Conservation (phyloP, 2,888 invertebrate genomes). For the Leptopterna dolabrata region DNA sequence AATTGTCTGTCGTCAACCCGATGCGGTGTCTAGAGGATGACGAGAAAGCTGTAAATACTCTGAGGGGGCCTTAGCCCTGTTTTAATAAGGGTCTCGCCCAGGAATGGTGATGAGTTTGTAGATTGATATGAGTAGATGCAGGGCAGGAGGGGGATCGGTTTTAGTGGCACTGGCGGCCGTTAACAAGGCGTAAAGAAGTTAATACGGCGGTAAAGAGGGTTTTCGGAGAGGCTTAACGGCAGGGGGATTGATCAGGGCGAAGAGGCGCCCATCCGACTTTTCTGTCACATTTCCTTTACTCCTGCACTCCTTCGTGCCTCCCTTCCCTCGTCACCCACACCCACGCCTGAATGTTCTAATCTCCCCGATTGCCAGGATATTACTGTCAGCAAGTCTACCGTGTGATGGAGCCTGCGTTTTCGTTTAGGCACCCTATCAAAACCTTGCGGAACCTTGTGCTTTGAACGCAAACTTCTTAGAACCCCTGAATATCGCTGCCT, state of each 20-base stretch:
- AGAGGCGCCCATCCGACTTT: background rate
- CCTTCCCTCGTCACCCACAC: background rate
- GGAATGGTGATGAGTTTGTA: slow-evolving; percentile 41
- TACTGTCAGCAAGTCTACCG: slow-evolving; percentile 45
- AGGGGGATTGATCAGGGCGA: slow-evolving; percentile 33
- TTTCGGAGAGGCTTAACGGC: slow-evolving; percentile 16
- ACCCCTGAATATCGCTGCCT: background rate
- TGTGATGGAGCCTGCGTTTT: background rate
- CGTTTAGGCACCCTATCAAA: background rate
- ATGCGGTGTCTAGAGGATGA: background rate
- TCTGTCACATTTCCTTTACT: background rate
- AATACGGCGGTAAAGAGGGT: slow-evolving; percentile 54
- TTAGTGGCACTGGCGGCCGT: slow-evolving; percentile 42
- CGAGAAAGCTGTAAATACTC: background rate
- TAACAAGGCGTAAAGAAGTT: slow-evolving; percentile 56
- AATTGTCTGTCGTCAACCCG: too few species aligned
- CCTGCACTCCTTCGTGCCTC: background rate
- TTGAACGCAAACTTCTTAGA: background rate
- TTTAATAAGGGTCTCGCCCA: slow-evolving; percentile 31
- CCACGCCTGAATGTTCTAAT: slow-evolving; percentile 28
- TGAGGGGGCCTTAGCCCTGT: background rate
- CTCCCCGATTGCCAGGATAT: slow-evolving; percentile 51
- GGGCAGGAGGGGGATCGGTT: background rate
- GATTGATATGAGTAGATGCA: slow-evolving; percentile 43
- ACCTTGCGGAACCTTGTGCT: background rate